These are phyloP conservation scores for Xiphias gladius DNA, from an alignment of 2,113 vertebrate genomes.

Conservation along the genomic window DNA sequence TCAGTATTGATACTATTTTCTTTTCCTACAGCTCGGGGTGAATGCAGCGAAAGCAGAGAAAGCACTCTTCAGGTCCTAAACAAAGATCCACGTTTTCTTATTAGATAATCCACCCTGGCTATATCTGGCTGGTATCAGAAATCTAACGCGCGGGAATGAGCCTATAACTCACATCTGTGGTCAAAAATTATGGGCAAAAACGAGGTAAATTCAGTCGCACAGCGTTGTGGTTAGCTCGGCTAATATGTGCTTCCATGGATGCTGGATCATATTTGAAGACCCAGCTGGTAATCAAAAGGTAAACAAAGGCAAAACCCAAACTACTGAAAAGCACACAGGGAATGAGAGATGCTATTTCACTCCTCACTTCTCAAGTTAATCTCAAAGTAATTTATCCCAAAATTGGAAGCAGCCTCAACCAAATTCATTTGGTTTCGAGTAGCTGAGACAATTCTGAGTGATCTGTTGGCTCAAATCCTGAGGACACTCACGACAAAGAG, in stretches of 20 bases:
- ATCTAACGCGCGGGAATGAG: neutral
- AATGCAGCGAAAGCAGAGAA: neutral
- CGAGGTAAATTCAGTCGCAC: neutral
- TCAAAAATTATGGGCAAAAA: neutral
- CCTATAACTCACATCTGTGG: neutral
- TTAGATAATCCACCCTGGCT: slow-evolving; percentile 12
- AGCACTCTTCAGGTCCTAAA: slow-evolving; percentile 12
- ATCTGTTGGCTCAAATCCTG: slow-evolving; percentile 3
- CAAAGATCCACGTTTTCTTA: slow-evolving; percentile 14
- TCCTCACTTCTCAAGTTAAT: slow-evolving; percentile 2
- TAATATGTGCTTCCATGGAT: neutral
- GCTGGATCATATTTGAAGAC: slow-evolving; percentile 5
- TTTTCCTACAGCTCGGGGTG: neutral
- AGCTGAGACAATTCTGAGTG: neutral
- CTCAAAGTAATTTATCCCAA: slow-evolving; percentile 11
- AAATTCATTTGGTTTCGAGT: slow-evolving; percentile 4
- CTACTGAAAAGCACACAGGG: neutral
- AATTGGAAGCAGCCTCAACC: neutral
- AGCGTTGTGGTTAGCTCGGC: neutral
- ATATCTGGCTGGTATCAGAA: slow-evolving; percentile 20
- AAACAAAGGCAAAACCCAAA: slow-evolving; percentile 26
- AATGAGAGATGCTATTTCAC: slow-evolving; percentile 10
- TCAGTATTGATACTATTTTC: neutral
- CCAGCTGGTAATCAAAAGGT: neutral
- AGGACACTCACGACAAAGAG: slow-evolving; percentile 7